Evolutionary conservation across 1,140 invertebrate genomes (phyloP), one percentile per base, ranked within the genome.

Genomic region (Frieseomelitta varia): DNA sequence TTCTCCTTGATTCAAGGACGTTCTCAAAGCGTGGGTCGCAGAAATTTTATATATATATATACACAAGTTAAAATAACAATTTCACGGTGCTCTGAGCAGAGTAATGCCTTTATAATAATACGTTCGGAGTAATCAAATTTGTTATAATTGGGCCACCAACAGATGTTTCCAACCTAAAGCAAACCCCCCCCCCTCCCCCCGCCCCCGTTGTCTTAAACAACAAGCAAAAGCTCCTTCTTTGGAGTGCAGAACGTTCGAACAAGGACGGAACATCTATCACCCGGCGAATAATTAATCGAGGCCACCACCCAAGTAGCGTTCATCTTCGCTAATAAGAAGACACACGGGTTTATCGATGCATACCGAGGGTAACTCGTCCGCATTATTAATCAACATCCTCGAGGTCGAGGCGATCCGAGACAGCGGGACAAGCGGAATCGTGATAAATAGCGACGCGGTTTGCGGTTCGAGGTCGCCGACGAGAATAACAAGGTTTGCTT

Each of bases 271-370:
- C 71, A 72, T 72, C 61, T 58, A 74, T 77, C 85, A 67, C 47
- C 21, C n/a, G 30, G 34, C 67, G 84, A 82, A 87, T 87, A 87
- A 87, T 87, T 86, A 87, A 86, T 69, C 86, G 79, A 83, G 85
- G 72, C 80, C 85, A 84, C 79, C 79, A 79, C 80, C 75, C 85
- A 87, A 61, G 75, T 56, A 47, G 72, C 58, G 53, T 80, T 53
- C 30, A 24, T 84, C 71, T 83, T 27, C 34, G 80, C 67, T 61
- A 53, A 67, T 72, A 63, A 47, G 79, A 55, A 83, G 63, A 69
- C 34, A 24, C 21, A 17, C 27, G 24, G 17, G 69, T 79, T 24
- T 39, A 86, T 56, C 79, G 56, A 51, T 67, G 63, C 51, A 30
- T 75, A n/a, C 75, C 24, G 67, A 47, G 65, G 27, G 34, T 56